Evolutionary conservation across 2,888 invertebrate species (phyloP).

Genomic region (Suillia variegata): DNA sequence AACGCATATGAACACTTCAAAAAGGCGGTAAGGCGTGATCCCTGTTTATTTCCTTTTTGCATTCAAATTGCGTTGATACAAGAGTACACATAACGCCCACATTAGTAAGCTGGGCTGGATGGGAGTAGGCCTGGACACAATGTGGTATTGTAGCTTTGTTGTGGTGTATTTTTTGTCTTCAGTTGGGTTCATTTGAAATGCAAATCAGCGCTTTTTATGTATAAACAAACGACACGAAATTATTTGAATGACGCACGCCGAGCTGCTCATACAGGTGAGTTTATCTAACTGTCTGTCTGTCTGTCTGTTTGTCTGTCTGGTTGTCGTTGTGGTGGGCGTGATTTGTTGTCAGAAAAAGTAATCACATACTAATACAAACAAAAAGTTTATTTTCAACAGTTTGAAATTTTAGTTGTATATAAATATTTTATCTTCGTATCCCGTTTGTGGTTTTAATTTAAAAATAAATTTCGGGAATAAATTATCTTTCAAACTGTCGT

Average conservation of each 20-base stretch:
- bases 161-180: background rate
- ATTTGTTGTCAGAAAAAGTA: no score
- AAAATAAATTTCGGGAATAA: no score
- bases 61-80: conserved; percentile 1
- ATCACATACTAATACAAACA: no score
- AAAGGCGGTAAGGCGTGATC: conserved; percentile 23
- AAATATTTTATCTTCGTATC: no score
- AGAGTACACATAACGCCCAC: conserved; percentile 1
- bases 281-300: background rate
- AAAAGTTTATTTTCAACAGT: no score
- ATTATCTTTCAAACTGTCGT: no score
- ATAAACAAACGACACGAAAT: background rate
- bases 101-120: background rate
- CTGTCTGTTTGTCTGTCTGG: no score
- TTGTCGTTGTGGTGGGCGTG: no score
- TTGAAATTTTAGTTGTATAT: no score
- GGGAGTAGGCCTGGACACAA: no score
- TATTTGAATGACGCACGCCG: background rate
- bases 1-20: conserved; percentile 14
- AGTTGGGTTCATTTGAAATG: background rate
- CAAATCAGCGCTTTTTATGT: background rate
- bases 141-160: no score
- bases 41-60: conserved; percentile 37
- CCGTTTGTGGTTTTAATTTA: no score
- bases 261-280: background rate